Percentiles rank a stretch among this genome's conserved stretches.
Conservation (phyloP, 2,113 vertebrate species). For the Serinus canaria region DNA sequence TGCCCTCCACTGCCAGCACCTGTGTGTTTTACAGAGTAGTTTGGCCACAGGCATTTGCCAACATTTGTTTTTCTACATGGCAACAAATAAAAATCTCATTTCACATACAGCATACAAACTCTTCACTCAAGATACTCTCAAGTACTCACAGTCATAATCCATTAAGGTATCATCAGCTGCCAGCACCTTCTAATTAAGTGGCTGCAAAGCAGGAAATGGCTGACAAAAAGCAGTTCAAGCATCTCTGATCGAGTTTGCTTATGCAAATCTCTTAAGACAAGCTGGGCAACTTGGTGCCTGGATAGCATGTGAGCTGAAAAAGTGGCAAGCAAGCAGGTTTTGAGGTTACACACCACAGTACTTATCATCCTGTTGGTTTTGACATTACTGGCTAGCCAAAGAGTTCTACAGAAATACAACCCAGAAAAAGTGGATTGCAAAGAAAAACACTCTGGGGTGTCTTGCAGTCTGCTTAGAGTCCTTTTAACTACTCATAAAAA, state of each 20-base stretch:
- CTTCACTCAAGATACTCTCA: not conserved
- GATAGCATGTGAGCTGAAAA: not conserved
- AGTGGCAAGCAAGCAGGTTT: not conserved
- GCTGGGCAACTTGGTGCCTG: not conserved
- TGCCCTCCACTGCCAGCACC: not conserved
- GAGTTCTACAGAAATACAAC: not conserved
- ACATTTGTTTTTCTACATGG: not conserved
- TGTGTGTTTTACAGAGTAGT: not conserved
- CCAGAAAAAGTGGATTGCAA: not conserved
- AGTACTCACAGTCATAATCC: not conserved
- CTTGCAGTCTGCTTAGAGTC: not conserved
- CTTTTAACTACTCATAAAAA: not conserved
- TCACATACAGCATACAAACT: not conserved
- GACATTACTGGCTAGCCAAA: not conserved
- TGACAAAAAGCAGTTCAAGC: not conserved
- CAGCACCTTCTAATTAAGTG: conserved; percentile 25
- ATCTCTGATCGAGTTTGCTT: not conserved
- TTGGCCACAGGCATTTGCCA: not conserved
- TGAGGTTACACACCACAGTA: not conserved
- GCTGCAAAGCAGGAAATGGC: not conserved
- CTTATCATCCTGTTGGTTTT: not conserved
- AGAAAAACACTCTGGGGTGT: not conserved
- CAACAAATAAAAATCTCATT: not conserved
- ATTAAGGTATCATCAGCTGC: not conserved
- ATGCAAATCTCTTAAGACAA: not conserved